Conservation (phyloP, 2,113 vertebrate species). For the Misgurnus mizolepis region DNA sequence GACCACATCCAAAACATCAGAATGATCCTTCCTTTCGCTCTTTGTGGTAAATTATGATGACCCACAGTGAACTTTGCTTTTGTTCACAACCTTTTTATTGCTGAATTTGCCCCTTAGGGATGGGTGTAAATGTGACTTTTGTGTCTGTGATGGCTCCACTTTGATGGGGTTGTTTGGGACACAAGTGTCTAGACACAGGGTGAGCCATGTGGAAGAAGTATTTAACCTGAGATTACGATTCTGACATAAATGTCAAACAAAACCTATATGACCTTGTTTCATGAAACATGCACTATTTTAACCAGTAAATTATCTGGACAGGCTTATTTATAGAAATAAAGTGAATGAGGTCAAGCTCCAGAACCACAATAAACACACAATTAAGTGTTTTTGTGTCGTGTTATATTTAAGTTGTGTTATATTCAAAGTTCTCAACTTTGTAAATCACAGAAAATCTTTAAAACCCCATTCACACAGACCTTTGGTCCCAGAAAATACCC, state of each 20-base stretch:
- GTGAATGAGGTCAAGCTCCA: too few species aligned
- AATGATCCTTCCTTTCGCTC: not conserved
- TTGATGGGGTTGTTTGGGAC: constrained; percentile 1
- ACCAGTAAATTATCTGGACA: too few species aligned
- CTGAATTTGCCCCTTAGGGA: not conserved
- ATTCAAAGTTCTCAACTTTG: too few species aligned
- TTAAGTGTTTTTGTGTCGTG: too few species aligned
- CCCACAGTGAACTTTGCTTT: not conserved
- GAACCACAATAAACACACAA: too few species aligned
- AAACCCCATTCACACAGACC: too few species aligned
- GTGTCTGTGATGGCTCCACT: not conserved
- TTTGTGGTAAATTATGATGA: constrained; percentile 24
- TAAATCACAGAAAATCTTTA: too few species aligned
- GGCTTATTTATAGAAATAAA: too few species aligned
- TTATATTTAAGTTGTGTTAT: too few species aligned
- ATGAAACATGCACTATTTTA: too few species aligned
- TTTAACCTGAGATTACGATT: not conserved
- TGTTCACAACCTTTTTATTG: constrained; percentile 1
- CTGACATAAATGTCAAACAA: not conserved
- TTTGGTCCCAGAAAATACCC: too few species aligned
- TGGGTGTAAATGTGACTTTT: not conserved
- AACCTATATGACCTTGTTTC: not conserved
- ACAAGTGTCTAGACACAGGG: not conserved
- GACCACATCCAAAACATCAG: not conserved
- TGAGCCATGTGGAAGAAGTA: not conserved